These are phyloP conservation scores for Atta texana DNA, from an alignment of 1,140 invertebrate genomes.

Conservation along the genomic window DNA sequence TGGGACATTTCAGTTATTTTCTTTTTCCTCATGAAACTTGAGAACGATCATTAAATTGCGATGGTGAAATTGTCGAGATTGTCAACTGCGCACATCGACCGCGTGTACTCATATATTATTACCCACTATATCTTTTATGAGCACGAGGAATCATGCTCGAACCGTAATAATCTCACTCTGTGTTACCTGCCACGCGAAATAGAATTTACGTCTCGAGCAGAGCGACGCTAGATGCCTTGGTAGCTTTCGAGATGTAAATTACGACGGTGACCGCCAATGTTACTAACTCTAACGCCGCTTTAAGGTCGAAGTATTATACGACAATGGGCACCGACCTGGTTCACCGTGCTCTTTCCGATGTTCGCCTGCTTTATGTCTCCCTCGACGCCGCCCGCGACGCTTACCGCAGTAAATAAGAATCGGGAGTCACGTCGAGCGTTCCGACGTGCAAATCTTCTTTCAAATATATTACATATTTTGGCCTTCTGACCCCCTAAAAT, in stretches of 20 bases:
- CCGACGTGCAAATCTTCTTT: constrained; percentile 53
- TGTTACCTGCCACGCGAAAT: constrained; percentile 19
- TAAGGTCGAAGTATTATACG: constrained; percentile 65
- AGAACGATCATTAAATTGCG: constrained; percentile 6
- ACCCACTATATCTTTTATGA: constrained; percentile 11
- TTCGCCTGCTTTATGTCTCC: constrained; percentile 78
- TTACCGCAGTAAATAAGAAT: constrained; percentile 79
- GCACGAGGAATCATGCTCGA: constrained; percentile 26
- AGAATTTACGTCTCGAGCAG: constrained; percentile 46
- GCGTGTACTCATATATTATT: background rate
- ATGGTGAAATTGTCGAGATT: background rate
- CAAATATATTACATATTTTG: constrained; percentile 56
- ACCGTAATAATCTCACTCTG: constrained; percentile 54
- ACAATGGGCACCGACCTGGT: constrained; percentile 68
- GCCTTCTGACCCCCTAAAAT: constrained; percentile 37
- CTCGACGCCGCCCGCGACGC: constrained; percentile 65
- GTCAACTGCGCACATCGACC: background rate
- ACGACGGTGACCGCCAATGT: constrained; percentile 59
- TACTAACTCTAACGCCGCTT: constrained; percentile 60
- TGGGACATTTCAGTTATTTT: background rate
- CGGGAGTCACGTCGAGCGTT: constrained; percentile 42
- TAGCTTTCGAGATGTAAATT: constrained; percentile 60
- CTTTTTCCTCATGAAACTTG: background rate
- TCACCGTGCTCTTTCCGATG: constrained; percentile 78
- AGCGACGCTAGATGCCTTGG: constrained; percentile 27